phyloP scores from a whole-genome alignment of 2,797 vertebrate species.

The Gymnothorax reevesii region DNA sequence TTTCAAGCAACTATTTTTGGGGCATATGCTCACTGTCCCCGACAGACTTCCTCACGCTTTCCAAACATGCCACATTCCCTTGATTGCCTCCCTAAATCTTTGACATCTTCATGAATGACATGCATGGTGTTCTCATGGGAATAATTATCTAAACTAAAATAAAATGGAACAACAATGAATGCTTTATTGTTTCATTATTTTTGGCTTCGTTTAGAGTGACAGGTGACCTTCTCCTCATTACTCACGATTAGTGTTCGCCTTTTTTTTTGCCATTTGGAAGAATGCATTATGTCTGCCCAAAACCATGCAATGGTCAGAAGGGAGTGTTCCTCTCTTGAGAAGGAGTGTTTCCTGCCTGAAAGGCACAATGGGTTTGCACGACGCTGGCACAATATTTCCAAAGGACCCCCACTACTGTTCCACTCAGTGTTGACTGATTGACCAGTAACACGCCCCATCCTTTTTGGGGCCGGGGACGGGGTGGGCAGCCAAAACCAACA shows the following conservation, averaged over 20 bases:
- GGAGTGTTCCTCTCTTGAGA: not conserved
- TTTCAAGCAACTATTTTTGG: not conserved
- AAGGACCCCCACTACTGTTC: not conserved
- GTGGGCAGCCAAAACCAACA: not conserved
- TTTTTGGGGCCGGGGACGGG: not conserved
- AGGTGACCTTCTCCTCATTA: not conserved
- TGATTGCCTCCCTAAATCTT: conserved; percentile 9
- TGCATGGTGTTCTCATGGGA: conserved; percentile 1
- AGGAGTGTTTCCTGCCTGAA: not conserved
- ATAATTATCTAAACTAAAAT: not conserved
- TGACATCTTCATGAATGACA: conserved; percentile 23
- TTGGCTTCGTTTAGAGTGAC: not conserved
- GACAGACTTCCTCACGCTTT: conserved; percentile 21
- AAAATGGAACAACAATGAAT: not conserved
- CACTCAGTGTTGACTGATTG: not conserved
- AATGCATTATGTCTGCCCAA: not conserved
- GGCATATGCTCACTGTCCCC: conserved; percentile 7
- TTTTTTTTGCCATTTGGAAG: not conserved
- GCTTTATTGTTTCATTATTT: not conserved
- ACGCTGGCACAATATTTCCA: not conserved
- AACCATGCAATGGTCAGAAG: not conserved
- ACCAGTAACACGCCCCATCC: not conserved
- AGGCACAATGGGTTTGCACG: not conserved
- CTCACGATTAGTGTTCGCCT: not conserved
- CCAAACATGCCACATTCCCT: conserved; percentile 16